A percentile compares a stretch with the other conserved stretches of the same genome.
Evolutionary conservation across 2,888 invertebrate species (phyloP).

Genomic region (Polietes domitor): DNA sequence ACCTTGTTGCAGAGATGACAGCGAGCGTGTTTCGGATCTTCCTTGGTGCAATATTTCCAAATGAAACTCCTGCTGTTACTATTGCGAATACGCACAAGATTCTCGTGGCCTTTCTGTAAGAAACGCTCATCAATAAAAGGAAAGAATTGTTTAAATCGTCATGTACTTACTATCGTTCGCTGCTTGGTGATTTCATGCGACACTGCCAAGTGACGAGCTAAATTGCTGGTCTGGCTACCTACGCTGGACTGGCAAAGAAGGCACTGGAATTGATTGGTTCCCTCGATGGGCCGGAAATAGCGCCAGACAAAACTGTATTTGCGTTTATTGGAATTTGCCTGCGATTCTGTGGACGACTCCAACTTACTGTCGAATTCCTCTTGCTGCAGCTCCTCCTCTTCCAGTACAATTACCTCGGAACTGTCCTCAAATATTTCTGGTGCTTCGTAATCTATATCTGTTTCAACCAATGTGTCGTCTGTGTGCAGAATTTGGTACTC

Average conservation of each 20-base stretch:
- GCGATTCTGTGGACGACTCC: background rate
- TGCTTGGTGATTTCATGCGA: constrained; percentile 69
- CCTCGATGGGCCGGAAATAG: constrained; percentile 70
- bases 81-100: constrained; percentile 69
- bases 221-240: constrained; percentile 71
- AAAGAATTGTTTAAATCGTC: background rate
- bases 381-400: constrained; percentile 34
- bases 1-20: constrained; percentile 74
- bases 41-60: constrained; percentile 75
- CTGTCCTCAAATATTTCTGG: constrained; percentile 56
- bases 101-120: constrained; percentile 59
- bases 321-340: constrained; percentile 49
- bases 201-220: constrained; percentile 71
- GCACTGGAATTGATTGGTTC: constrained; percentile 69
- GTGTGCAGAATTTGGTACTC: constrained; percentile 51
- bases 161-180: constrained; percentile 46
- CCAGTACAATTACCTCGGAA: constrained; percentile 46
- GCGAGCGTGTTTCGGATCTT: constrained; percentile 73
- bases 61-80: constrained; percentile 74
- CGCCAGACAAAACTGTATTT: constrained; percentile 73
- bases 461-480: constrained; percentile 58
- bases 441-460: constrained; percentile 58
- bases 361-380: constrained; percentile 10
- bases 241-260: constrained; percentile 72
- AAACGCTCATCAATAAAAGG: background rate